Base-by-base conservation (phyloP, 2,888 invertebrate genomes). In the Leucophenga maculata region DNA sequence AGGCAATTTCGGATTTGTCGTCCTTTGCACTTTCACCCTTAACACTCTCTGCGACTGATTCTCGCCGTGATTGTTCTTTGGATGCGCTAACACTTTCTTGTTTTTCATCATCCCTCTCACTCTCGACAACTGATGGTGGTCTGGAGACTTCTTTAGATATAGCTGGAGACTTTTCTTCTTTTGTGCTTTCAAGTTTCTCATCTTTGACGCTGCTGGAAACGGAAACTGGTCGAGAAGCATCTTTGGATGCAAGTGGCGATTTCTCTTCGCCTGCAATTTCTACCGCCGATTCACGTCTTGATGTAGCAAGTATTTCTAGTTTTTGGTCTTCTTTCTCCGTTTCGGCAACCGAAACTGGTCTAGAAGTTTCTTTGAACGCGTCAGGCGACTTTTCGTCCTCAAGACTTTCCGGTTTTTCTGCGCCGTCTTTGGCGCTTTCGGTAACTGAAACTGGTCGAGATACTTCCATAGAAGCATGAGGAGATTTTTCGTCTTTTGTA, bases 321-420 rank as follows among this genome's bases (percentile, higher is more conserved):
- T 67, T 67, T 13, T 32, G 55, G 9, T 62, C 68, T 26, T 67
- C 69, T 50, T 72, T 72, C 1, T 44, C 31, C 13, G 65, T 71
- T 1, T 57, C 68, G 9, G 68, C 59, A 70, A 87, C 88, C 11
- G 88, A 88, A 67, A 87, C 87, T 55, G 87, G 87, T 9, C 74
- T 73, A 0, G 78, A 75, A 3, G 78, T 74, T 14, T 72, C 74
- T 14, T 70, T 74, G 0, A 74, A 72, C 0, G 32, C 65, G 16
- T 44, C n/a, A 14, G 55, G 54, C 0, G 76, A 72, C 2, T 68
- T 67, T 0, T 68, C 69, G 22, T 68, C 72, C 0, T 72, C 72
- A 6, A 44, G 65, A 48, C 46, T 69, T 50, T 31, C 39, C 13
- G 39, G 22, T 57, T 32, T 52, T 50, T 18, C 18, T 11, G 14